Evolutionary conservation across 2,888 invertebrate species (phyloP), one percentile per base, ranked within the genome.

Genomic region (Andrena bucephala): DNA sequence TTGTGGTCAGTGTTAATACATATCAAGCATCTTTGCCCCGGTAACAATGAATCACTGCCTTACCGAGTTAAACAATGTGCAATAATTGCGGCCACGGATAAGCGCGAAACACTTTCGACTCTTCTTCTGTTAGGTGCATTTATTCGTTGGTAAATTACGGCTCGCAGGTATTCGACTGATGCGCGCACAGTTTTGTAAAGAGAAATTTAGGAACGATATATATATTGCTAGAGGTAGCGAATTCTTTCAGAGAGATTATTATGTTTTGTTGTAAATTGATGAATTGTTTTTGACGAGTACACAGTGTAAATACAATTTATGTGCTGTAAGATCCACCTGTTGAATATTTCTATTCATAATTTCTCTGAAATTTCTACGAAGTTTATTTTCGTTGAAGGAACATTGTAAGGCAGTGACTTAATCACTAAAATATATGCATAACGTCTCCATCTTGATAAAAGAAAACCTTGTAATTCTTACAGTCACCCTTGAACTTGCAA

Each of bases 291-390:
- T 80, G 83, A 87, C 87, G 77, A 84, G 81, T 88, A 86, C 86
- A 87, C 77, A 57, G 81, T 88, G 86, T 86, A 88, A 87, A 88
- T 88, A 88, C 88, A 85, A 85, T 85, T 83, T 87, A 83, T 81
- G 85, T 85, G 86, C 80, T 83, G 83, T 80, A 85, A 88, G 78
- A 80, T 86, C 69, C 77, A 78, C 70, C 85, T 82, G 85, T 82
- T 80, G 78, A 85, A 80, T 81, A 80, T 86, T 87, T 85, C 85
- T 81, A 85, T 84, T 78, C 84, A 81, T 85, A 70, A 84, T 85
- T 85, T 81, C 76, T 84, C 78, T 68, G 78, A 81, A 73, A 74
- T 84, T 84, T 85, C 84, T 84, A 85, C 84, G 62, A 60, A 84
- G 81, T 84, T 81, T 81, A 81, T 81, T 85, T 85, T 84, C 81